Evolutionary conservation across 2,113 vertebrate species (phyloP).

Genomic region (Hydropotes inermis): DNA sequence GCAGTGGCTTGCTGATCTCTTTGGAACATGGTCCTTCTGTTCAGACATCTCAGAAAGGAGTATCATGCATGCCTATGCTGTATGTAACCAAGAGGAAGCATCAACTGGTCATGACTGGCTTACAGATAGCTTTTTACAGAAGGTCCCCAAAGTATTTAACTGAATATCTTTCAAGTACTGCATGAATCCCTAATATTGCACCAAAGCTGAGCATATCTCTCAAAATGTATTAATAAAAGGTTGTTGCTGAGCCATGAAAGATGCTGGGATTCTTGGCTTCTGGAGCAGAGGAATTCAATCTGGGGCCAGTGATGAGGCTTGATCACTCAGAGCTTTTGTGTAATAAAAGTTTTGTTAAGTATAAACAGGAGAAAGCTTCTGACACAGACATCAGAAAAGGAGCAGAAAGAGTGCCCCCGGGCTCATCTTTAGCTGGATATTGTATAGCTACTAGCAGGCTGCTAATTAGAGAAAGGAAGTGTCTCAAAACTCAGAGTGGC

Average conservation of each 20-base stretch:
- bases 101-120: conserved; percentile 6
- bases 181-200: conserved; percentile 7
- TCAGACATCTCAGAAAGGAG: conserved; percentile 34
- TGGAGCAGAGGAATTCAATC: not conserved
- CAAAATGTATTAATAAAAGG: not conserved
- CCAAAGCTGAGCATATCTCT: not conserved
- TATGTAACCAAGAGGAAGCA: conserved; percentile 43
- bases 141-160: conserved; percentile 35
- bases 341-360: not conserved
- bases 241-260: not conserved
- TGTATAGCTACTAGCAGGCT: not conserved
- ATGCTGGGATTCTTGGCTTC: not conserved
- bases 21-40: conserved; percentile 41
- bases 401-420: not conserved
- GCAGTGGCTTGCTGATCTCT: conserved; percentile 40
- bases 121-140: conserved; percentile 17
- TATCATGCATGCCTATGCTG: not conserved
- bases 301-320: not conserved
- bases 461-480: not conserved
- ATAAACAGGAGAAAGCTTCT: not conserved
- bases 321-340: not conserved
- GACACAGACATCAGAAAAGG: not conserved
- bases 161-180: conserved; percentile 34
- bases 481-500: not conserved
- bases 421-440: not conserved